Evolutionary conservation across 1,140 invertebrate genomes (phyloP), one percentile per base, ranked within the genome.

Genomic region (Acromyrmex charruanus): DNA sequence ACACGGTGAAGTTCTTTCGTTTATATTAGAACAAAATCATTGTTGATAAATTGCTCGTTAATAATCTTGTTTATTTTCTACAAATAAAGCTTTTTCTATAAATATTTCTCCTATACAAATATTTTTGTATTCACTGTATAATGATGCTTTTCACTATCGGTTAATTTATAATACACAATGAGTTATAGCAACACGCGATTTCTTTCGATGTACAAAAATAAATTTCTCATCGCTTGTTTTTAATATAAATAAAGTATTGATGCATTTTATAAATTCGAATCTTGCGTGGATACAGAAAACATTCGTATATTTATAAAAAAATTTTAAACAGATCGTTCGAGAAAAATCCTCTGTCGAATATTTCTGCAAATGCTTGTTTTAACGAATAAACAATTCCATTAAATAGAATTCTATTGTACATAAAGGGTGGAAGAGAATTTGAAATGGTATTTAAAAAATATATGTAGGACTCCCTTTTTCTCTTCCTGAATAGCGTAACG

Each of bases 361-460:
- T 16, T n/a, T 80, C 28, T n/a, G 12, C 44, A 18, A 35, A 79
- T 18, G 28, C 16, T n/a, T 65, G 10, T 77, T 77, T 35, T 10
- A 9, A 7, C 12, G 9, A 79, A 16, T n/a, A 28, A 53, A 51
- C 9, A 14, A 68, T 69, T 68, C 21, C n/a, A 2, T 6, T 69
- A 53, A 35, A 68, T 35, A 31, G 14, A 68, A n/a, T 51, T 80
- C 6, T 16, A 69, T 18, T 55, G 16, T 39, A 21, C 31, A 25
- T 25, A 14, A 18, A 25, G 2, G n/a, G 25, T 21, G 35, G 5
- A n/a, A 69, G 10, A 39, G 16, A 55, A 81, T 69, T 69, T 82
- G 16, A 82, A 59, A n/a, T 25, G 16, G 3, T 18, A 66, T 66
- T 7, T 35, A 0, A 77, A 51, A 80, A 51, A 66, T 74, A 55